These are phyloP conservation scores for Acronicta leporina DNA, from an alignment of 2,888 invertebrate species.

Conservation along the genomic window DNA sequence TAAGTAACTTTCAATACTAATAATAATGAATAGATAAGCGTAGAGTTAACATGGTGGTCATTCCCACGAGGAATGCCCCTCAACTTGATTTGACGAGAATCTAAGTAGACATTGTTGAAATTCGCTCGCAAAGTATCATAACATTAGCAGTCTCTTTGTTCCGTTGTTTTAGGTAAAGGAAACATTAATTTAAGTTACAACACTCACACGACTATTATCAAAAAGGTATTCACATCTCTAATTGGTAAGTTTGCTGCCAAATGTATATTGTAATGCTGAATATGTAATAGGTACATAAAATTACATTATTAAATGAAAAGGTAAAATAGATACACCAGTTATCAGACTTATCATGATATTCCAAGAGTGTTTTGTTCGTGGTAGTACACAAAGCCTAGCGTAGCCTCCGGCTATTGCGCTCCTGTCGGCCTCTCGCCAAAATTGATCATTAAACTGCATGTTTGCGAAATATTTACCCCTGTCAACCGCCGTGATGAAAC, in stretches of 20 bases:
- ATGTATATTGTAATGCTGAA: no score
- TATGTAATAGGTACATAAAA: no score
- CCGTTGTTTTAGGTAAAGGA: conserved; percentile 5
- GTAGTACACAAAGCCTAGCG: conserved; percentile 27
- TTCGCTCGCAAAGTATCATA: not conserved
- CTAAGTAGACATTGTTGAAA: no score
- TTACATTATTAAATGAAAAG: no score
- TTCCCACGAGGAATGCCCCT: conserved; percentile 21
- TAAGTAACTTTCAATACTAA: no score
- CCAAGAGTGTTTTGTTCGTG: conserved; percentile 6
- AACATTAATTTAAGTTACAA: conserved; percentile 2
- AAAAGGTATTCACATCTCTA: no score
- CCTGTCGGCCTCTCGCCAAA: conserved; percentile 30
- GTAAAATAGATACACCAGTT: no score
- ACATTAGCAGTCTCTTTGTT: not conserved
- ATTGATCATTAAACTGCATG: conserved; percentile 37
- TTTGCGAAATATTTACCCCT: conserved; percentile 27
- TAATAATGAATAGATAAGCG: conserved; percentile 15
- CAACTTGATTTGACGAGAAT: not conserved
- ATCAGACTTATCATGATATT: conserved; percentile 2
- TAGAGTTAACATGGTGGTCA: conserved; percentile 4
- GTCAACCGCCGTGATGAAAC: conserved; percentile 9
- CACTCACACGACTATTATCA: no score
- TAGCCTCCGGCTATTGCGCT: conserved; percentile 33
- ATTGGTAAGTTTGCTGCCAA: no score